These are phyloP conservation scores for Coelopa frigida DNA, from an alignment of 1,140 invertebrate genomes.

Conservation along the genomic window DNA sequence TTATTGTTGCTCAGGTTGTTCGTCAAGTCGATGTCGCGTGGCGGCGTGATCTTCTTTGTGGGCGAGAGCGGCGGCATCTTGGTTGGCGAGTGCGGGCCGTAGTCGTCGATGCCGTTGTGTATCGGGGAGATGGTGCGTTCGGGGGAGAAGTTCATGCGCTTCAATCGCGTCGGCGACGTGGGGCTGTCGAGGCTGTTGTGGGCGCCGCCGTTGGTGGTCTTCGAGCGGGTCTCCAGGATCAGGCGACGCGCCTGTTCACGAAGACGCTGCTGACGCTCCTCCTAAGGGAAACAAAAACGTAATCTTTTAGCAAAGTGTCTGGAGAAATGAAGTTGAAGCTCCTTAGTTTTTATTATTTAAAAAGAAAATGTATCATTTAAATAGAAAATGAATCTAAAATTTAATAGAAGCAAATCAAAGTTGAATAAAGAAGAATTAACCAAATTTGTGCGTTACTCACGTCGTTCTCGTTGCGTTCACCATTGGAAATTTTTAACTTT, in stretches of 20 bases:
- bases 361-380: neutral
- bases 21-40: conserved; percentile 20
- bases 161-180: conserved; percentile 33
- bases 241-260: conserved; percentile 79
- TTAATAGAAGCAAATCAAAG: neutral
- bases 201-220: conserved; percentile 43
- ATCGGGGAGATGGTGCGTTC: conserved; percentile 43
- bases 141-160: conserved; percentile 33
- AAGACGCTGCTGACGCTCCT: conserved; percentile 76
- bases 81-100: conserved; percentile 10
- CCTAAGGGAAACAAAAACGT: conserved; percentile 48
- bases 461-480: conserved; percentile 43
- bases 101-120: conserved; percentile 28
- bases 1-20: conserved; percentile 15
- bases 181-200: conserved; percentile 38
- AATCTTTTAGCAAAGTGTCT: neutral
- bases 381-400: conserved; percentile 1
- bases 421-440: neutral
- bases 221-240: conserved; percentile 75
- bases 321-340: neutral
- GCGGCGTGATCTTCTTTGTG: conserved; percentile 27
- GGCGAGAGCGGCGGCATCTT: conserved; percentile 18
- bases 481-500: conserved; percentile 70
- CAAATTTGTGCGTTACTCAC: conserved; percentile 38
- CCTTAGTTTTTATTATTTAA: neutral